These are phyloP conservation scores for Drosophila ezoana DNA, from an alignment of 2,888 invertebrate genomes.

Conservation along the genomic window DNA sequence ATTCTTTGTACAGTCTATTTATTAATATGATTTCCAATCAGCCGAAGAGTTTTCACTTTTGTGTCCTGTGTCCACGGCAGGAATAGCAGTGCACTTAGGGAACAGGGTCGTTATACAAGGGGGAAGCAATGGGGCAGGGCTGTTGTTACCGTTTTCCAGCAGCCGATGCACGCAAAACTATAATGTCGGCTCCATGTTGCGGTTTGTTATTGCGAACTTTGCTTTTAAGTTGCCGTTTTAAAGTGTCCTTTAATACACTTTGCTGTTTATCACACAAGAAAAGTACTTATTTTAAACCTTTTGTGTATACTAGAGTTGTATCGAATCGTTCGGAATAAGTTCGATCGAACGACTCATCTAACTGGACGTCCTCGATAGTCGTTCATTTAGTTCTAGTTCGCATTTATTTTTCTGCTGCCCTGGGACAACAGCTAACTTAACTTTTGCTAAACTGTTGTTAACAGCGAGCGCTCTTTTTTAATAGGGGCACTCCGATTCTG, in stretches of 20 bases:
- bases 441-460: neutral
- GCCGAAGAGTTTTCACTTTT: conserved; percentile 46
- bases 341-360: conserved; percentile 40
- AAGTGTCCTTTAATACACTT: conserved; percentile 41
- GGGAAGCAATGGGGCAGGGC: conserved; percentile 53
- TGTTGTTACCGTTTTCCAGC: conserved; percentile 76
- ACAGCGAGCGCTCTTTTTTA: neutral
- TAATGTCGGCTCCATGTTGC: conserved; percentile 57
- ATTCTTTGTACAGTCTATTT: conserved; percentile 25
- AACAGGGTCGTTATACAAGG: conserved; percentile 75
- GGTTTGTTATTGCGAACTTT: conserved; percentile 36
- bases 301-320: conserved; percentile 73
- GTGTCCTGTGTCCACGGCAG: conserved; percentile 48
- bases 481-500: neutral
- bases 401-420: conserved; percentile 12
- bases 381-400: conserved; percentile 6
- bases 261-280: conserved; percentile 66
- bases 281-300: conserved; percentile 71
- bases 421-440: neutral
- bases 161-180: conserved; percentile 67
- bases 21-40: conserved; percentile 28
- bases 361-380: conserved; percentile 5
- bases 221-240: conserved; percentile 45
- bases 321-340: conserved; percentile 44
- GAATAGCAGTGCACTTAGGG: conserved; percentile 22